A percentile compares a stretch with the other conserved stretches of the same genome.
phyloP scores from a whole-genome alignment of 2,113 vertebrate species.

The Dunckerocampus dactyliophorus region DNA sequence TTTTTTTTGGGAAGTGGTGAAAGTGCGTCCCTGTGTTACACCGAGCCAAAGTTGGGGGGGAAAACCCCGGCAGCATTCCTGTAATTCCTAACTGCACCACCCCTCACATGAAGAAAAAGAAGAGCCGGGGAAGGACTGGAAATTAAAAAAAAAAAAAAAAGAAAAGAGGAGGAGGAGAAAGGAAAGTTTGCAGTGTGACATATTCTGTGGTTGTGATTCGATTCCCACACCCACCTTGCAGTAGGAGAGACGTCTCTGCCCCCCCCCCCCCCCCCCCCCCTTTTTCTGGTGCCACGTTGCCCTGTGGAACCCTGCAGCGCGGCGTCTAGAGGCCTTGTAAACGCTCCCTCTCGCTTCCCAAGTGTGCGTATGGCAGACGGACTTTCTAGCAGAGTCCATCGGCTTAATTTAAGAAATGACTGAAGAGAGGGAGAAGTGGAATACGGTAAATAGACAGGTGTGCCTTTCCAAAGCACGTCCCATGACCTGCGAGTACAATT shows the following conservation, averaged over 20 bases:
- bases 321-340: constrained; percentile 23
- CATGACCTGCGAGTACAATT: no score
- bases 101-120: constrained; percentile 45
- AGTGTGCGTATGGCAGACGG: not conserved
- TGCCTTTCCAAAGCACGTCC: no score
- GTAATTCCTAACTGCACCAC: constrained; percentile 62
- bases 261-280: constrained; percentile 7
- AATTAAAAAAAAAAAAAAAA: constrained; percentile 3
- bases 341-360: not conserved
- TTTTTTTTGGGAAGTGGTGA: not conserved
- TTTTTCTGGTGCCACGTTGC: constrained; percentile 60
- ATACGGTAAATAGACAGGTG: no score
- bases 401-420: not conserved
- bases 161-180: constrained; percentile 1
- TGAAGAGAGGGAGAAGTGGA: not conserved
- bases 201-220: constrained; percentile 43
- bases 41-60: constrained; percentile 46
- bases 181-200: constrained; percentile 41
- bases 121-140: constrained; percentile 32
- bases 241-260: constrained; percentile 11
- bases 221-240: not conserved
- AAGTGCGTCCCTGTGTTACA: constrained; percentile 18
- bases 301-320: constrained; percentile 21
- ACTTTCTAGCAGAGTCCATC: no score
- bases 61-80: constrained; percentile 72